Conservation (phyloP, 2,888 invertebrate species). For the Campoplex nolae region DNA sequence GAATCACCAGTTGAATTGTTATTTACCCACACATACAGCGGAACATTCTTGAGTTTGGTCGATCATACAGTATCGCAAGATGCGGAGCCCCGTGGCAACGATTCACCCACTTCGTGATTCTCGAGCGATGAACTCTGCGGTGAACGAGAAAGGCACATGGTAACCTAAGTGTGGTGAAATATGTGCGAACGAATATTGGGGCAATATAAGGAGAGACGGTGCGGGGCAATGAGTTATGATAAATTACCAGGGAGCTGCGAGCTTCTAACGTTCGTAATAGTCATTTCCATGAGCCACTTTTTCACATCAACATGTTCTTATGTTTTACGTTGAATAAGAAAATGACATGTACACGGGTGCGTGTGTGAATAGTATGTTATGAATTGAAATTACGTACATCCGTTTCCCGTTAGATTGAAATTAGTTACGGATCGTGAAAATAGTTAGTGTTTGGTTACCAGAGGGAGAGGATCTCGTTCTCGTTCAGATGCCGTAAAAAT, state of each 20-base stretch:
- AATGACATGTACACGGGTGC: not conserved
- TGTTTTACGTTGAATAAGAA: not conserved
- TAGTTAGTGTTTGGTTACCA: not conserved
- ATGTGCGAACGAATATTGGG: conserved; percentile 42
- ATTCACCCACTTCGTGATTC: conserved; percentile 58
- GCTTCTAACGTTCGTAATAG: conserved; percentile 23
- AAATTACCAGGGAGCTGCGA: conserved; percentile 15
- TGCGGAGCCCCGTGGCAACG: conserved; percentile 42
- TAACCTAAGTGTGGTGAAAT: conserved; percentile 1
- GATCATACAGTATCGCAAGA: conserved; percentile 7
- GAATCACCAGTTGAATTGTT: conserved; percentile 28
- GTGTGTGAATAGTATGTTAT: conserved; percentile 3
- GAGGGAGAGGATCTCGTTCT: conserved; percentile 6
- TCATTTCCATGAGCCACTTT: conserved; percentile 46
- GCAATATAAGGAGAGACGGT: not conserved
- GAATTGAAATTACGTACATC: conserved; percentile 49
- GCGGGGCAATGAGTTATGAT: conserved; percentile 21
- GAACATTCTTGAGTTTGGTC: conserved; percentile 5
- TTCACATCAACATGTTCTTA: not conserved
- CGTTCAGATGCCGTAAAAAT: conserved; percentile 13
- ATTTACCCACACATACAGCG: conserved; percentile 1
- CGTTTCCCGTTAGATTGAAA: conserved; percentile 60
- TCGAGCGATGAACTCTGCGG: conserved; percentile 28
- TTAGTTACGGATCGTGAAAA: conserved; percentile 56
- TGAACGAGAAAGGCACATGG: conserved; percentile 6